A percentile compares a stretch with the other conserved stretches of the same genome.
Evolutionary conservation across 2,113 vertebrate genomes (phyloP).

Genomic region (Ancistrus triradiatus): DNA sequence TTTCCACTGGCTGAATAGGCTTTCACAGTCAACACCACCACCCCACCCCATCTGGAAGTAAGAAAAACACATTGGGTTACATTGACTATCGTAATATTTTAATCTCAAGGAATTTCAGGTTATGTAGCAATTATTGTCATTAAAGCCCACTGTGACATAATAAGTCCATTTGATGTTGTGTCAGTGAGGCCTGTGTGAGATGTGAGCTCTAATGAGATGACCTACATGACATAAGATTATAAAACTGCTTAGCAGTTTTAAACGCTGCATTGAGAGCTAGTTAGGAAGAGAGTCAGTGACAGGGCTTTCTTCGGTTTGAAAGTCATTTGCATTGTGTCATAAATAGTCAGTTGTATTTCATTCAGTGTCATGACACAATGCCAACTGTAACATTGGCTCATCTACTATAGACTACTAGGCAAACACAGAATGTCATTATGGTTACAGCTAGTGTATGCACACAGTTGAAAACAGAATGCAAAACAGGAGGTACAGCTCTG

Average conservation of each 20-base stretch:
- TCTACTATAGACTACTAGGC: neutral
- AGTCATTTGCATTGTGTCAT: slow-evolving; percentile 45
- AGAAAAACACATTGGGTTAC: slow-evolving; percentile 40
- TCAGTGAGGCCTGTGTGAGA: neutral
- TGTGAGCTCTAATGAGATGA: too few species aligned
- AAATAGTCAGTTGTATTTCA: slow-evolving; percentile 25
- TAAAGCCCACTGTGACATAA: neutral
- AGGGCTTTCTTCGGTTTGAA: slow-evolving; percentile 31
- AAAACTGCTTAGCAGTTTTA: neutral
- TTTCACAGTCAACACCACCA: too few species aligned
- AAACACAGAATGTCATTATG: slow-evolving; percentile 3
- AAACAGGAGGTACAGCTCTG: neutral
- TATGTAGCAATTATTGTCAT: slow-evolving; percentile 37
- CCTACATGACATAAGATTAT: too few species aligned
- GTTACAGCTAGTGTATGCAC: neutral
- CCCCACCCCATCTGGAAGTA: slow-evolving; percentile 39
- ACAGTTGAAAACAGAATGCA: neutral
- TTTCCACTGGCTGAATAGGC: slow-evolving; percentile 61
- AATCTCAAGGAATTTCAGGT: slow-evolving; percentile 40
- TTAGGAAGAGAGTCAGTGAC: neutral
- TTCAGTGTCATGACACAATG: slow-evolving; percentile 22
- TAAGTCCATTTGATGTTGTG: neutral
- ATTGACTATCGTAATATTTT: slow-evolving; percentile 46
- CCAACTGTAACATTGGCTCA: slow-evolving; percentile 25
- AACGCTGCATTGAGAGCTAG: neutral